Percentiles rank a stretch among this genome's conserved stretches.
phyloP scores from a whole-genome alignment of 2,888 invertebrate genomes.

The Drosophila mulleri region DNA sequence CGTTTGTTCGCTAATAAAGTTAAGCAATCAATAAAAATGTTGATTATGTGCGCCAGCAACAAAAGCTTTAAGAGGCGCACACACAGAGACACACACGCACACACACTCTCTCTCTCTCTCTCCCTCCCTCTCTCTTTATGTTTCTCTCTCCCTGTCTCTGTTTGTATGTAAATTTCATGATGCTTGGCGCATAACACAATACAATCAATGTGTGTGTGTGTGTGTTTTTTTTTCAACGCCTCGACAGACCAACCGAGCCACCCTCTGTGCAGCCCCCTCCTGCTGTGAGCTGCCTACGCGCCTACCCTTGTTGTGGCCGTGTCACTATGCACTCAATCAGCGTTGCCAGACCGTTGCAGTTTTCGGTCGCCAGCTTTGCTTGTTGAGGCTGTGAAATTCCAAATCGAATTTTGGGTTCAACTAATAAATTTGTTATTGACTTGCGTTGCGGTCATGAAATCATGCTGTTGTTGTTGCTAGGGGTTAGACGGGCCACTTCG shows the following conservation, averaged over 20 bases:
- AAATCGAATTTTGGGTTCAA: conserved; percentile 23
- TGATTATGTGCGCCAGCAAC: conserved; percentile 47
- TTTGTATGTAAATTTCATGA: conserved; percentile 48
- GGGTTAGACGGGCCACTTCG: neutral
- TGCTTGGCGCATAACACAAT: conserved; percentile 41
- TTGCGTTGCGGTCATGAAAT: conserved; percentile 11
- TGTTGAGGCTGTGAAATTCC: conserved; percentile 13
- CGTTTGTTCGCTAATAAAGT: conserved; percentile 49
- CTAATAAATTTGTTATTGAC: conserved; percentile 47
- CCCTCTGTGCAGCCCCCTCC: neutral
- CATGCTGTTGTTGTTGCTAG: neutral
- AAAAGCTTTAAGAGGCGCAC: conserved; percentile 35
- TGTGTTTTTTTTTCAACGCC: conserved; percentile 40
- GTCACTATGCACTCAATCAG: conserved; percentile 21
- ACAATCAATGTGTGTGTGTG: conserved; percentile 41
- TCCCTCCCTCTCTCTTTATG: conserved; percentile 3
- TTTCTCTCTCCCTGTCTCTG: conserved; percentile 7
- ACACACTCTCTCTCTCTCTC: neutral
- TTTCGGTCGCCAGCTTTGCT: conserved; percentile 14
- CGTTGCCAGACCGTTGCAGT: conserved; percentile 27
- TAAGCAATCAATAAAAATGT: conserved; percentile 64
- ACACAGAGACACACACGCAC: conserved; percentile 5
- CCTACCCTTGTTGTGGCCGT: neutral
- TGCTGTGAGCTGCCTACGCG: neutral
- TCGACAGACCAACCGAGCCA: neutral